A percentile compares a stretch with the other conserved stretches of the same genome.
phyloP scores from a whole-genome alignment of 1,140 invertebrate species.

The Drosophila kikkawai region DNA sequence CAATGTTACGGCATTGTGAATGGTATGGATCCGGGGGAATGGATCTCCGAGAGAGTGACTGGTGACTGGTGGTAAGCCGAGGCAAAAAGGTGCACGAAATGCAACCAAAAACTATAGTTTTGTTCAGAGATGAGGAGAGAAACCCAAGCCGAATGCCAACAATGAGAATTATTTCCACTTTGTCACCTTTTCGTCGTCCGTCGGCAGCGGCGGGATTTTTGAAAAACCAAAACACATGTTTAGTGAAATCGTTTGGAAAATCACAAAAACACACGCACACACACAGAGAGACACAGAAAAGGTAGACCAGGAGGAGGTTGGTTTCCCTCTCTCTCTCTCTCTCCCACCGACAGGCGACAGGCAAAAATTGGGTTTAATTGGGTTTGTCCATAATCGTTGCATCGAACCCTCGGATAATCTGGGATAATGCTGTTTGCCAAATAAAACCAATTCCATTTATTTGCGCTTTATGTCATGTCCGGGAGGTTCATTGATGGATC shows the following conservation, averaged over 20 bases:
- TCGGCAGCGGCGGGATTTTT: conserved; percentile 61
- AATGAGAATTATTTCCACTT: conserved; percentile 83
- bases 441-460: conserved; percentile 80
- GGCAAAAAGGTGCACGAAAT: conserved; percentile 59
- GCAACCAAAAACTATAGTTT: conserved; percentile 5
- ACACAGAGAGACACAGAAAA: conserved; percentile 14
- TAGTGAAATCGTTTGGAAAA: conserved; percentile 81
- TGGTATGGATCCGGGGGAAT: conserved; percentile 19
- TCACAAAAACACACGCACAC: conserved; percentile 61
- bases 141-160: conserved; percentile 46
- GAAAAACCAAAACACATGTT: conserved; percentile 83
- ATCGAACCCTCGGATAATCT: conserved; percentile 83
- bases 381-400: conserved; percentile 83
- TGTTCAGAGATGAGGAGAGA: conserved; percentile 1
- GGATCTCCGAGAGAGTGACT: conserved; percentile 4
- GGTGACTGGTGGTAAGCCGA: conserved; percentile 53
- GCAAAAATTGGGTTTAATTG: conserved; percentile 78
- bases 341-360: background rate
- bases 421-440: conserved; percentile 83
- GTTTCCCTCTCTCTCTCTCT: conserved; percentile 7
- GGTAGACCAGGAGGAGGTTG: background rate
- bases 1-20: conserved; percentile 83
- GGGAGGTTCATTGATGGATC: conserved; percentile 57
- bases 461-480: conserved; percentile 69
- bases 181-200: conserved; percentile 68